Base-by-base conservation (phyloP, 1,140 invertebrate genomes). In the Heterodera schachtii region DNA sequence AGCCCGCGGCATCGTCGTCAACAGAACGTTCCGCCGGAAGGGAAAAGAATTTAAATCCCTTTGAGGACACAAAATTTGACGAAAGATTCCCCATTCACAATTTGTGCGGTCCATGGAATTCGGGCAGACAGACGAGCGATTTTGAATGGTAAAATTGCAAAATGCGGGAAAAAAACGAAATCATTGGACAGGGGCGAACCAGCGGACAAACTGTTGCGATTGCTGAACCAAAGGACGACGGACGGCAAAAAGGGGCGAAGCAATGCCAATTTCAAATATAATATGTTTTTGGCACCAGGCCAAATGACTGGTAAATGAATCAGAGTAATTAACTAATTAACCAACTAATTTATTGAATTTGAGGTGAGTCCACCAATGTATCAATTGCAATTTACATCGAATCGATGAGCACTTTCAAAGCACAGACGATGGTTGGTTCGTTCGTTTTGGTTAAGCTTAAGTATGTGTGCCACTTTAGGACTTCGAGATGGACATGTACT, bases 401-500 rank as follows among this genome's bases (percentile, higher is more conserved):
- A 80, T 90, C 88, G 31, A 89, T 89, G 88, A 88, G 86, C 21
- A 90, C 88, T 3, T 89, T 89, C 74, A 87, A 86, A 75, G 88
- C 88, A 64, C 88, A 89, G 77, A 90, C 89, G 8, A 89, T 89
- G 88, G 86, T 86, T 85, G 49, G 73, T 67, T 85, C 21, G 19
- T 86, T 60, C 19, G 49, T 21, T 75, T 21, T 78, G 67, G 46
- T 67, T 81, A 60, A 2, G 79, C 19, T 57, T 60, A 31, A 31
- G 31, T 1, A n/a, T 80, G 31, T n/a, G 43, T 44, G 13, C 21
- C 82, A 8, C 64, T 83, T 16, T 7, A 85, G 85, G 86, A 88
- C 75, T 89, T 89, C 76, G 87, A 90, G 81, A 86, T 89, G 49
- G 88, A 89, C 79, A 89, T 88, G 85, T 89, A 89, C 77, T 80